Evolutionary conservation across 2,113 vertebrate genomes (phyloP), one percentile per base, ranked within the genome.

Genomic region (Phainopepla nitens): DNA sequence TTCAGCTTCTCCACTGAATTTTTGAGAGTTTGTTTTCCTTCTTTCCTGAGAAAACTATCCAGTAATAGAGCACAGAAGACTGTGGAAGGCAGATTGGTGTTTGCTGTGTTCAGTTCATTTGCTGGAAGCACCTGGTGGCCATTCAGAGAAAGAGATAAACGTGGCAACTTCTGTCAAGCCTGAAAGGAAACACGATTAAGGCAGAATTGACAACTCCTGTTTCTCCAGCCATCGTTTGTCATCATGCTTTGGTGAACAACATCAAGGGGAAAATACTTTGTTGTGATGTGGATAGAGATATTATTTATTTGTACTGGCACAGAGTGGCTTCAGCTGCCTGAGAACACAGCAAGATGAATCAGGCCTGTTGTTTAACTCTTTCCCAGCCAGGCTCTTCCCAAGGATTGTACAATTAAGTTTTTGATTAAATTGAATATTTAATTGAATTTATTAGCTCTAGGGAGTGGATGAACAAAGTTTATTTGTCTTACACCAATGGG

Each of bases 61-160:
- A 53, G 65, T 44, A 50, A 5, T 12, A 25, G 70, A 75, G 47
- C 33, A 10, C 17, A 23, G 44, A 25, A 6, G 42, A 10, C 15
- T n/a, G 9, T 1, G 58, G 47, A n/a, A 82, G 57, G 85, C 88
- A 81, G 75, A 15, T 13, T 45, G 73, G 60, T 61, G 82, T 78
- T 91, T 62, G 54, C 82, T 35, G 69, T 36, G 29, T 56, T 83
- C 71, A 42, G 33, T 65, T 83, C 90, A 24, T 93, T 94, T 87
- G 54, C 79, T 51, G 71, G 27, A 91, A 91, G 65, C 94, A 94
- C 84, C 90, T 94, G 92, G 95, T 91, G 64, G 90, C 84, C 87
- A 45, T 87, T 93, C 77, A 89, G 84, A 47, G 77, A 87, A 87
- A 56, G 80, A 50, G 76, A 69, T 53, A 49, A 91, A 91, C 11